Base-by-base conservation (phyloP, 2,113 vertebrate species). In the Craseonycteris thonglongyai region DNA sequence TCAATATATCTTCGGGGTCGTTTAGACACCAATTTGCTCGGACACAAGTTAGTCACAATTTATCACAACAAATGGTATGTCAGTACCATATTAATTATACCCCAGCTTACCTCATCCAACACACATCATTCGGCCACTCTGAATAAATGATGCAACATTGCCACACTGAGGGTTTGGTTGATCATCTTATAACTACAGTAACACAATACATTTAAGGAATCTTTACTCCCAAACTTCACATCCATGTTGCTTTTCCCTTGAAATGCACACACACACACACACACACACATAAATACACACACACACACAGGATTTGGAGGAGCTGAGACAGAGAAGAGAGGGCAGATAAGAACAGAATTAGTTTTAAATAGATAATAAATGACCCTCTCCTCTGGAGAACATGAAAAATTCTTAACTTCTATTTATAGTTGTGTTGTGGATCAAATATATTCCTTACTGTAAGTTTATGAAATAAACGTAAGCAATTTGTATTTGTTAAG, bases 371-470 rank as follows among this genome's bases (percentile, higher is more conserved):
- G 6, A 6, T 89, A 66, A 38, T 24, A n/a, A 45, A 93, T 54
- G 51, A 9, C 22, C 13, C 18, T 54, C n/a, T 90, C 24, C 19
- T 35, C n/a, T 9, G 40, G 21, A 13, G 45, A 72, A 90, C 8
- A 54, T 40, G 22, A 85, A 40, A 3, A 38, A 84, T 63, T 83
- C 28, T 58, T 88, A 78, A 51, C 24, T 38, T 38, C 18, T 72
- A 28, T 72, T 68, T 45, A 35, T 35, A 47, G 40, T 2, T 49
- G 11, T 16, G 12, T 38, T 80, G 40, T 56, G 18, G 26, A 86
- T 18, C 74, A 1, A 83, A 74, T 40, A 59, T 92, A 97, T 72
- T 97, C 91, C 42, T 94, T 96, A 96, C 96, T 88, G 95, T 97
- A 97, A 86, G 94, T 83, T 69, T 69, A 76, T n/a, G 5, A 93